Evolutionary conservation across 1,140 invertebrate genomes (phyloP), one percentile per base, ranked within the genome.

Genomic region (Stegodyphus dumicola): DNA sequence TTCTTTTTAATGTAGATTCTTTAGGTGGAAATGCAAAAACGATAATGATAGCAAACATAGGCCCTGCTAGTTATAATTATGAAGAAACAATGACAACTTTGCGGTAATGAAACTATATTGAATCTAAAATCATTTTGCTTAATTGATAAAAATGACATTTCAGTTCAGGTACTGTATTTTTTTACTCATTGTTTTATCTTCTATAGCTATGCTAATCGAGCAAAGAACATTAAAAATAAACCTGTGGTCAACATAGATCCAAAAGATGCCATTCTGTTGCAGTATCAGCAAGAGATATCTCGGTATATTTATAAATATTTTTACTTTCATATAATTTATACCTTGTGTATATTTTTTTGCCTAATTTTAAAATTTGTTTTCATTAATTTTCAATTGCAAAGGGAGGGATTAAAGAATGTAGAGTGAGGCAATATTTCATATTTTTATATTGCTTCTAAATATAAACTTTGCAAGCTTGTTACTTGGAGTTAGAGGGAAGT

Each of bases 31-130:
- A 99, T 92, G 96, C 97, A 66, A 97, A 97, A 91, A 99, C 97
- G 13, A 95, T 98, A 56, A 99, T 99, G 97, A 96, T 99, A 52
- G 97, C 97, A 17, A 98, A 97, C 90, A 95, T 99, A 88, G 97
- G 97, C 7, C 97, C 97, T n/a, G 96, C 97, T 7, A 94, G 93
- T 88, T 97, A 96, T 91, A 99, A 99, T 91, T 98, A 96, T 91
- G 98, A 99, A 89, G 97, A 99, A 92, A 97, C 96, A 49, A 92
- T 98, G 83, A 96, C 95, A 11, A 99, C 97, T 6, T 91, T 99
- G 78, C 92, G 92, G 90, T 91, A 88, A 65, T 10, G 6, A 33
- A 33, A 33, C 33, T 60, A 15, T 60, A 60, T 60, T 60, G 9
- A 60, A 60, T 60, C 56, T 60, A 10, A 60, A 10, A 10, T 15